These are phyloP conservation scores for Drosophila kohkoa DNA, from an alignment of 1,140 invertebrate genomes.

Conservation along the genomic window DNA sequence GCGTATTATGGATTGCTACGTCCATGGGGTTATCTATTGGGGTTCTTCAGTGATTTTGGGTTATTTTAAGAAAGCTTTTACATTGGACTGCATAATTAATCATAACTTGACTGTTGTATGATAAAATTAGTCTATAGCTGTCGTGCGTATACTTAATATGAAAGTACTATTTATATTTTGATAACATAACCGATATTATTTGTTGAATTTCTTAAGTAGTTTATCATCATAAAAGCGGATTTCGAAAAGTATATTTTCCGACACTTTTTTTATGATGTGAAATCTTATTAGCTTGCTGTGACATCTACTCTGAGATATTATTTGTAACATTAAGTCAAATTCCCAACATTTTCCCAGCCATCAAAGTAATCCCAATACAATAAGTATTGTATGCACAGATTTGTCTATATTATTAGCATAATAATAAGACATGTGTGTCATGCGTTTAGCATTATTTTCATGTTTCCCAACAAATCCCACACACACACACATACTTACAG, in stretches of 20 bases:
- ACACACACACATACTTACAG: constrained; percentile 29
- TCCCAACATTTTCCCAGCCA: constrained; percentile 3
- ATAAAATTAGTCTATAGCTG: neutral
- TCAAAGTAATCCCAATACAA: constrained; percentile 10
- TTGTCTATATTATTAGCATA: constrained; percentile 26
- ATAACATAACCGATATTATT: neutral
- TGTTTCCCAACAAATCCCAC: constrained; percentile 28
- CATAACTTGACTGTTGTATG: neutral
- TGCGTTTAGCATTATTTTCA: constrained; percentile 24
- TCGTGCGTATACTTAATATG: no score
- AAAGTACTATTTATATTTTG: no score
- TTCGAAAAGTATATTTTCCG: neutral
- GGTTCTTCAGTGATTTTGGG: constrained; percentile 1
- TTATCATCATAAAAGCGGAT: neutral
- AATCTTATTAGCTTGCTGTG: neutral
- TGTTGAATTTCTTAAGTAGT: neutral
- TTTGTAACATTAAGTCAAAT: neutral
- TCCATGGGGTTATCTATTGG: constrained; percentile 7
- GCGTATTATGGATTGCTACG: constrained; percentile 13
- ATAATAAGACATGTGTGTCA: constrained; percentile 33
- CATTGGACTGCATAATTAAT: neutral
- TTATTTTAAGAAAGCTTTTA: constrained; percentile 3
- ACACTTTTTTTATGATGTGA: neutral
- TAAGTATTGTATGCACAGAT: neutral
- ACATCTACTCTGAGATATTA: neutral